phyloP scores from a whole-genome alignment of 2,113 vertebrate genomes.

The Pholis gunnellus region DNA sequence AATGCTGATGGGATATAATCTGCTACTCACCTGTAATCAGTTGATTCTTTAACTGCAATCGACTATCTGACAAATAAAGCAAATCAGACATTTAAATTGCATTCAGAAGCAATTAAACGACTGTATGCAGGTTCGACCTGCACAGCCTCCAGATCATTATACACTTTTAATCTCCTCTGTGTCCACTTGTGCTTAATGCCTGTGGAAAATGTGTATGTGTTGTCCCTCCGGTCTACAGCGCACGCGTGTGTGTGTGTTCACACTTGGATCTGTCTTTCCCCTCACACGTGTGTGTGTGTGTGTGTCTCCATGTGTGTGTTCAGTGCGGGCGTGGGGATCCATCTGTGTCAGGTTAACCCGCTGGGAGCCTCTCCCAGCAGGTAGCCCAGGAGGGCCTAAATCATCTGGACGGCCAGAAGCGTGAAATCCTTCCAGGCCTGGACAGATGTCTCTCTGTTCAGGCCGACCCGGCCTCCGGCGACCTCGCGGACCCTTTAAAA shows the following conservation, averaged over 20 bases:
- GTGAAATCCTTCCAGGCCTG: constrained; percentile 93
- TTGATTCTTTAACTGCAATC: constrained; percentile 14
- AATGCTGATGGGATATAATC: constrained; percentile 37
- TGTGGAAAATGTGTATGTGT: constrained; percentile 59
- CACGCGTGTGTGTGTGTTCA: constrained; percentile 31
- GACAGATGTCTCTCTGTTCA: constrained; percentile 86
- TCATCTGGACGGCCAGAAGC: constrained; percentile 92
- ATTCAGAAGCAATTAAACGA: constrained; percentile 7
- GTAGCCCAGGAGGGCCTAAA: constrained; percentile 90
- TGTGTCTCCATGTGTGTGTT: constrained; percentile 75
- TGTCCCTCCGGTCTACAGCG: constrained; percentile 9
- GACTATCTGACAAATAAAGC: constrained; percentile 27
- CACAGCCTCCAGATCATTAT: not conserved
- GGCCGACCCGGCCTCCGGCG: constrained; percentile 55
- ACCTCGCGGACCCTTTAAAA: constrained; percentile 66
- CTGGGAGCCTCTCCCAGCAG: constrained; percentile 90
- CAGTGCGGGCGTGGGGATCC: constrained; percentile 72
- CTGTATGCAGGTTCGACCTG: not conserved
- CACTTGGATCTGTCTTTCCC: constrained; percentile 64
- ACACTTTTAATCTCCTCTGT: not conserved
- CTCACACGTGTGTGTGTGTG: constrained; percentile 50
- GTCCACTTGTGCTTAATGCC: constrained; percentile 20
- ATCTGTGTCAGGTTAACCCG: constrained; percentile 88
- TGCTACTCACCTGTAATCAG: not conserved
- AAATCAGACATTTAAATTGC: constrained; percentile 32